phyloP scores from a whole-genome alignment of 2,888 invertebrate genomes.

The Caenorhabditis imperialis region DNA sequence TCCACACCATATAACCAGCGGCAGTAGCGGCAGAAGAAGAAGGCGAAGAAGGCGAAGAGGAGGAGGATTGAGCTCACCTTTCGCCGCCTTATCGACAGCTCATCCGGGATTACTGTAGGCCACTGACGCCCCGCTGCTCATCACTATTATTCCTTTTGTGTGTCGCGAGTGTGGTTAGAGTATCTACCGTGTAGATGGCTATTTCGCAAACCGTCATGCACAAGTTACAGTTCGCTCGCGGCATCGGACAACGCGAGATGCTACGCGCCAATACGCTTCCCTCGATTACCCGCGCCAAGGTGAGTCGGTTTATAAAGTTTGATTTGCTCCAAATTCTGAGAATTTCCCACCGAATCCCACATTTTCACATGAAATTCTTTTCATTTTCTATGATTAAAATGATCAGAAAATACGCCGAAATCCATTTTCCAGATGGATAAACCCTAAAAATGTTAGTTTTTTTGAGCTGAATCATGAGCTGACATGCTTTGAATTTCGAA shows the following conservation, averaged over 20 bases:
- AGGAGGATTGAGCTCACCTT: constrained; percentile 19
- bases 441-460: no score
- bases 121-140: neutral
- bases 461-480: no score
- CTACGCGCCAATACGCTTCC: constrained; percentile 70
- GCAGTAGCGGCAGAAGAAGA: no score
- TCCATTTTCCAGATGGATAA: no score
- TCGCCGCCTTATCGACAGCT: constrained; percentile 38
- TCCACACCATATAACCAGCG: constrained; percentile 3
- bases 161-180: neutral
- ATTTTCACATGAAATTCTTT: no score
- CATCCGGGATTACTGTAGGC: constrained; percentile 9
- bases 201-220: constrained; percentile 69
- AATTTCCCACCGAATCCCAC: no score
- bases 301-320: no score
- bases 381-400: no score
- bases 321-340: no score
- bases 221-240: constrained; percentile 73
- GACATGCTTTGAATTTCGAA: no score
- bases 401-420: no score
- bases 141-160: constrained; percentile 8
- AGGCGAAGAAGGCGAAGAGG: constrained; percentile 9
- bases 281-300: constrained; percentile 67
- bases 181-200: constrained; percentile 48
- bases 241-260: constrained; percentile 70